These are phyloP conservation scores for Sakesphorus luctuosus DNA, from an alignment of 2,113 vertebrate genomes.

Conservation along the genomic window DNA sequence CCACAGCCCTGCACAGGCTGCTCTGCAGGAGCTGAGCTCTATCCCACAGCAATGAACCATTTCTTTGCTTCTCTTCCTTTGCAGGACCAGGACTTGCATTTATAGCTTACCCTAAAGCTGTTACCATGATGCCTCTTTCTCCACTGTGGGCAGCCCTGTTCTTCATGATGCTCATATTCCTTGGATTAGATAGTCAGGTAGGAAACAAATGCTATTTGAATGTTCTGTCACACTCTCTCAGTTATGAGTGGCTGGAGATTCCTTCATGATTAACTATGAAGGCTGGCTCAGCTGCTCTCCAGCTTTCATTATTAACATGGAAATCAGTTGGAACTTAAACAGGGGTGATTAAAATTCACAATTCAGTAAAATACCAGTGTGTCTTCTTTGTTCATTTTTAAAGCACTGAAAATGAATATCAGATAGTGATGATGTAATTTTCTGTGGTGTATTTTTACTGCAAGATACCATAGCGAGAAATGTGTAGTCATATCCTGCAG, in stretches of 20 bases:
- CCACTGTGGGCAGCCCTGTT: conserved; percentile 96
- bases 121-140: conserved; percentile 98
- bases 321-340: background rate
- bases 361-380: background rate
- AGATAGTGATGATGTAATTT: background rate
- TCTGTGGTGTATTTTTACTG: background rate
- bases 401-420: background rate
- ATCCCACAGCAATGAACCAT: background rate
- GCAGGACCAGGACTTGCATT: conserved; percentile 96
- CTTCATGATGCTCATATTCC: conserved; percentile 99
- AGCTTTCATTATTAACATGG: background rate
- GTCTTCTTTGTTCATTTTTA: background rate
- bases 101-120: conserved; percentile 97
- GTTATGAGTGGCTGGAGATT: background rate
- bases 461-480: background rate
- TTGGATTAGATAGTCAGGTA: conserved; percentile 98
- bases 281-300: background rate
- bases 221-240: background rate
- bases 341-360: background rate
- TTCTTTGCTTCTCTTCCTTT: background rate
- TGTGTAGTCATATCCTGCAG: background rate
- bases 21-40: background rate
- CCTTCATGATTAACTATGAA: background rate
- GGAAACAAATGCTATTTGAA: background rate
- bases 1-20: background rate